Evolutionary conservation across 92 coral and sea anemone genomes (phyloP).

Genomic region (Pocillopora meandrina): DNA sequence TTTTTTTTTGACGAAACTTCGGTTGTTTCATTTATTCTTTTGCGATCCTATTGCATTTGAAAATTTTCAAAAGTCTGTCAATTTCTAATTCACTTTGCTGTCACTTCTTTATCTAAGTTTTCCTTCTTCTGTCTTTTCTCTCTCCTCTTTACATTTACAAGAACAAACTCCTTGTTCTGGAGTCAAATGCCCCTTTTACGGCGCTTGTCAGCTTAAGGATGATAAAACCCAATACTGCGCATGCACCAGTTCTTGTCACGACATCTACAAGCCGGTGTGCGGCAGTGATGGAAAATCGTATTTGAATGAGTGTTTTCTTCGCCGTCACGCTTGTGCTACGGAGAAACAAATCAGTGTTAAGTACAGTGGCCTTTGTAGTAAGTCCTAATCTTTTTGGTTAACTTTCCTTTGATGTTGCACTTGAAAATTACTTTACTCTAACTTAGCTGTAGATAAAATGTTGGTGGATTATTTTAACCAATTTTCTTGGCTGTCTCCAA

Average conservation of each 20-base stretch:
- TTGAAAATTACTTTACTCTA: too few relatives aligned
- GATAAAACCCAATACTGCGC: slow-evolving; percentile 52
- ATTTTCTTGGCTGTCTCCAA: too few relatives aligned
- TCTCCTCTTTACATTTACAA: not conserved
- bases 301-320: slow-evolving; percentile 73
- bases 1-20: too few relatives aligned
- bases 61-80: not conserved
- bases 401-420: not conserved
- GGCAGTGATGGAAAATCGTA: slow-evolving; percentile 79
- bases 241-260: slow-evolving; percentile 55
- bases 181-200: slow-evolving; percentile 76
- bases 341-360: slow-evolving; percentile 55
- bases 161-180: slow-evolving; percentile 60
- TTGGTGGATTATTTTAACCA: too few relatives aligned
- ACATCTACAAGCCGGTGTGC: slow-evolving; percentile 68
- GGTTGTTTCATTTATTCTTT: too few relatives aligned
- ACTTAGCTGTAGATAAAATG: too few relatives aligned
- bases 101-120: not conserved
- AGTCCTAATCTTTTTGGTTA: slow-evolving; percentile 39
- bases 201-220: slow-evolving; percentile 37
- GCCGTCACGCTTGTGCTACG: slow-evolving; percentile 69
- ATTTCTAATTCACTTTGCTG: not conserved
- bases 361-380: slow-evolving; percentile 78
- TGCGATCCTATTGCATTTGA: not conserved
- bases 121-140: not conserved